Base-by-base conservation (phyloP, 2,888 invertebrate genomes). In the Mythimna vitellina region DNA sequence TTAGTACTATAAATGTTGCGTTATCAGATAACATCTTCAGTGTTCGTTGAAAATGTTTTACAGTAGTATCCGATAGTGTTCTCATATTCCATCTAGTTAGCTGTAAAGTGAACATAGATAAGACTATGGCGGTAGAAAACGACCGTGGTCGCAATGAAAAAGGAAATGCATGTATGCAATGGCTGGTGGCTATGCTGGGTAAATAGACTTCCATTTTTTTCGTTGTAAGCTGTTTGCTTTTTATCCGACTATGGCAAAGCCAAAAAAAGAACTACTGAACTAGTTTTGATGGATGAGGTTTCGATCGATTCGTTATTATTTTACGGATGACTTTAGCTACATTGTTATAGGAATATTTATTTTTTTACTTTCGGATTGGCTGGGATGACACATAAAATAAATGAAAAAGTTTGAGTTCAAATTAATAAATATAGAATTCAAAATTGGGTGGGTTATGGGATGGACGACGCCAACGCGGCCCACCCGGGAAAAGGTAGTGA, bases 141-240 rank as follows among this genome's bases (percentile, higher is more conserved):
- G 20, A 35, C 10, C n/a, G 61, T 51, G 51, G 0, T 25, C 22
- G 65, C 51, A 29, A 0, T 25, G 62, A 58, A 63, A 80, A 75
- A 51, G 65, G 81, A 42, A 75, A 70, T 69, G 42, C 42, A 8
- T 58, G 20, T 25, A 69, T 69, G 78, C 78, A 78, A 46, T 78
- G 69, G 65, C 51, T 80, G 29, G 76, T 78, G 25, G 76, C 78
- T 3, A 80, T 80, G 76, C 22, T 78, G 29, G 80, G 78, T 78
- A 80, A 74, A 58, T 53, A 25, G 3, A 42, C 5, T 72, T 9
- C 12, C 0, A 49, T 56, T 17, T 56, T 4, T 69, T 70, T 29
- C 6, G 17, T 10, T 22, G 6, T 9, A 6, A 54, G 25, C 54
- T 54, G 54, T 54, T 51, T 51, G n/a, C 49, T 51, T 51, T 49